Evolutionary conservation across 2,888 invertebrate species (phyloP), one percentile per base, ranked within the genome.

Genomic region (Agonopterix alstromeriana): DNA sequence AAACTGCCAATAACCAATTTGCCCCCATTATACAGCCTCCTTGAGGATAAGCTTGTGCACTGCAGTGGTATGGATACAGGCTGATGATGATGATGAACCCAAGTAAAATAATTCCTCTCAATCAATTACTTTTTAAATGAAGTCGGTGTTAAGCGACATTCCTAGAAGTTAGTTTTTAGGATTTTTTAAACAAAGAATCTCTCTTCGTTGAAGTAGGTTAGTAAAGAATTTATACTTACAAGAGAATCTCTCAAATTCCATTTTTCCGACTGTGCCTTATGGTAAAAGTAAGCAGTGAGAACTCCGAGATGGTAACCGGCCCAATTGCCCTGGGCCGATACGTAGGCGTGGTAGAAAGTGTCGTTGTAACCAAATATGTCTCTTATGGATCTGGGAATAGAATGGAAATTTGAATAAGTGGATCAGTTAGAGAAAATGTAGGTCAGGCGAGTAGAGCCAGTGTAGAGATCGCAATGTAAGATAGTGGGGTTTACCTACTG

Each of bases 281-380:
- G 82, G 53, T 88, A 87, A 61, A 87, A 82, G 69, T 87, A 88
- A 0, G 87, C 87, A 0, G 86, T 86, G 10, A 88, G 62, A 0
- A 87, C 87, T 10, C 87, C 87, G 0, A 88, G 72, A 49, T 87
- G 87, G 58, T 88, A 88, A 0, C 87, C 87, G 2, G 87, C 83
- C 87, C 87, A 88, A 65, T 88, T 88, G 35, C 86, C 87, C 52
- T 88, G 87, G 2, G 87, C 86, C 0, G 87, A 88, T 1, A 87
- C 83, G 65, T 88, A 88, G 1, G 87, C 83, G 53, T 87, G 86
- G 66, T 86, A 87, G 60, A 88, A 88, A 0, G 87, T 87, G 49
- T 85, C 77, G 54, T 87, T 88, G 70, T 80, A 87, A 0, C 86
- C 87, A 55, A 88, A 88, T 51, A 88, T 85, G 52, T 87, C 74